Base-by-base conservation (phyloP, 2,797 vertebrate species). In the Cryptoblepharus egeriae region DNA sequence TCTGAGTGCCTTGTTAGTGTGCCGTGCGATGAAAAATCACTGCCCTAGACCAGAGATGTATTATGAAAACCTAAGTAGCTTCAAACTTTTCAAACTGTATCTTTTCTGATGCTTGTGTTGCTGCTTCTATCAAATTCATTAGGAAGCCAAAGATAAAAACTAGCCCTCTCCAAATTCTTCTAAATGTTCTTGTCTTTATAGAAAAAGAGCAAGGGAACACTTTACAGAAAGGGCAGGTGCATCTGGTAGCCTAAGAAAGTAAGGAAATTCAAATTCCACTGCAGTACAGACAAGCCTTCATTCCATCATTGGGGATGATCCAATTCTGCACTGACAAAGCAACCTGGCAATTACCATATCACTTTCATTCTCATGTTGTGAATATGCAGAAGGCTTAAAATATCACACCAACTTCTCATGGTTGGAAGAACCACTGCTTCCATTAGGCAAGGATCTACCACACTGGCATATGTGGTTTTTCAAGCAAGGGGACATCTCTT, bases 401-500 rank as follows among this genome's bases (percentile, higher is more conserved):
- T 77, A n/a, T 71, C n/a, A 69, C 26, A 58, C 52, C 18, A 67
- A 45, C 37, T 58, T 52, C 49, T 58, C 39, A 70, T 35, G 30
- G 35, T 30, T 64, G 37, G 30, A 82, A 58, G 22, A 39, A 35
- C 32, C 22, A 37, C 20, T 12, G 9, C 37, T 35, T 58, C 22
- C 28, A 58, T 18, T 74, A 61, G 30, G 20, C 58, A 67, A 78
- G 24, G 49, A 16, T 16, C 64, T 30, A 60, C 15, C 30, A 4
- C 28, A 57, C 20, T 20, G 55, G 55, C 8, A 32, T 7, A 78
- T 3, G 12, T 39, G 28, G 13, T 30, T 65, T 52, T 73, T 30
- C 65, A 73, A 79, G 76, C 24, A 77, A 77, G 32, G 60, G n/a
- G 60, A 86, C 71, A 74, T 73, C 5, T 39, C 49, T 71, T 83